A percentile compares a stretch with the other conserved stretches of the same genome.
These are phyloP conservation scores for Drosophila nasuta DNA, from an alignment of 1,140 invertebrate species.

Conservation along the genomic window DNA sequence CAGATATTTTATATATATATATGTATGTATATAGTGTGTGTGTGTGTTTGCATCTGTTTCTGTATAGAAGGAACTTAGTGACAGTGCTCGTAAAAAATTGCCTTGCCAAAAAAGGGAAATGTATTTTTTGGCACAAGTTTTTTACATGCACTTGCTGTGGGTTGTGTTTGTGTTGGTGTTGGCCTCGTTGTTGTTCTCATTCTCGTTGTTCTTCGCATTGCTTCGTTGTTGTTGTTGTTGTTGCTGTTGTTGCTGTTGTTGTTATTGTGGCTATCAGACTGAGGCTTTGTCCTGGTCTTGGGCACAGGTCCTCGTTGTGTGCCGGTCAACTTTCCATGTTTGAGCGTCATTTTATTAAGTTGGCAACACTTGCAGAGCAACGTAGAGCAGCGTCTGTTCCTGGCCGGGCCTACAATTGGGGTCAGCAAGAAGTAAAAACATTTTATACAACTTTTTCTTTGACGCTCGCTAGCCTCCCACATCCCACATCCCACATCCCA, in stretches of 20 bases:
- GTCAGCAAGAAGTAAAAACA: constrained; percentile 45
- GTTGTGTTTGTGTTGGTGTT: constrained; percentile 45
- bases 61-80: constrained; percentile 35
- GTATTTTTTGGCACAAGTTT: constrained; percentile 80
- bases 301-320: constrained; percentile 8
- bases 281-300: constrained; percentile 23
- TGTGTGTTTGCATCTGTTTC: constrained; percentile 12
- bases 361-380: constrained; percentile 74
- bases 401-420: constrained; percentile 52
- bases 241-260: constrained; percentile 14
- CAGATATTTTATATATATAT: constrained; percentile 21
- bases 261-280: constrained; percentile 19
- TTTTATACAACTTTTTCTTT: constrained; percentile 52
- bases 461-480: constrained; percentile 4
- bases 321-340: constrained; percentile 79
- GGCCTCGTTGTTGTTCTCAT: constrained; percentile 24
- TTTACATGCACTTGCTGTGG: constrained; percentile 64
- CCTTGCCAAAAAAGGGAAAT: constrained; percentile 65
- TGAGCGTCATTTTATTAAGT: constrained; percentile 79
- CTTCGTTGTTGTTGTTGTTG: constrained; percentile 22
- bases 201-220: constrained; percentile 9
- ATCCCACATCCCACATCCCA: no score
- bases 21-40: background rate
- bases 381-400: constrained; percentile 11
- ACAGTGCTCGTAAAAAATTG: constrained; percentile 56